These are phyloP conservation scores for Ditylenchus dipsaci DNA, from an alignment of 1,140 invertebrate genomes.

Conservation along the genomic window DNA sequence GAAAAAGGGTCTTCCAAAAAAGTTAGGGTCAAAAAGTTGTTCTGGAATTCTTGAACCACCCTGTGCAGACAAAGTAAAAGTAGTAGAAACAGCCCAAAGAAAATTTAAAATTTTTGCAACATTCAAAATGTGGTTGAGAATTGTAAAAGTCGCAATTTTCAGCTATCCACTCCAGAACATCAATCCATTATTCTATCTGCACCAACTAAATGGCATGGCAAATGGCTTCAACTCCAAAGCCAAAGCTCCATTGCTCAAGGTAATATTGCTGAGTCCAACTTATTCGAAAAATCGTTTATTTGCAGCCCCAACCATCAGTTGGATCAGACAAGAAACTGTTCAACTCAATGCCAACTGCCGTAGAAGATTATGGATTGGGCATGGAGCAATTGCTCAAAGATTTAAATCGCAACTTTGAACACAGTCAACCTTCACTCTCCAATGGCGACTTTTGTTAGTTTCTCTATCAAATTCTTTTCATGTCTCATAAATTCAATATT, in stretches of 20 bases:
- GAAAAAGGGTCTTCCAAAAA: too few species aligned
- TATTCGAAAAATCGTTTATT: too few species aligned
- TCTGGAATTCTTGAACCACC: too few species aligned
- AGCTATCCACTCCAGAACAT: conserved; percentile 20
- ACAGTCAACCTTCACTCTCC: too few species aligned
- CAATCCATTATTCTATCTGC: conserved; percentile 32
- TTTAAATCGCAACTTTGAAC: background rate
- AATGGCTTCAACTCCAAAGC: background rate
- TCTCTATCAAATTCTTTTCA: too few species aligned
- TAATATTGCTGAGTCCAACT: background rate
- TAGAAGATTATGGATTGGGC: background rate
- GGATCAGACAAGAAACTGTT: background rate
- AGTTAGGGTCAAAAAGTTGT: too few species aligned
- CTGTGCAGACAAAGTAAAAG: too few species aligned
- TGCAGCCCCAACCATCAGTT: too few species aligned
- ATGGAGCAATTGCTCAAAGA: background rate
- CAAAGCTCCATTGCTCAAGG: background rate
- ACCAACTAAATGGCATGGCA: conserved; percentile 28
- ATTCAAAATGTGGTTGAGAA: background rate
- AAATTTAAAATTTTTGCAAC: background rate
- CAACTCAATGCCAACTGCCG: background rate
- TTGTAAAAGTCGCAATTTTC: background rate
- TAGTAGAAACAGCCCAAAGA: too few species aligned
- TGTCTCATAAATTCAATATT: too few species aligned
- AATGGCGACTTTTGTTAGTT: too few species aligned